A percentile compares a stretch with the other conserved stretches of the same genome.
Evolutionary conservation across 2,113 vertebrate species (phyloP).

Genomic region (Rhinichthys klamathensis): DNA sequence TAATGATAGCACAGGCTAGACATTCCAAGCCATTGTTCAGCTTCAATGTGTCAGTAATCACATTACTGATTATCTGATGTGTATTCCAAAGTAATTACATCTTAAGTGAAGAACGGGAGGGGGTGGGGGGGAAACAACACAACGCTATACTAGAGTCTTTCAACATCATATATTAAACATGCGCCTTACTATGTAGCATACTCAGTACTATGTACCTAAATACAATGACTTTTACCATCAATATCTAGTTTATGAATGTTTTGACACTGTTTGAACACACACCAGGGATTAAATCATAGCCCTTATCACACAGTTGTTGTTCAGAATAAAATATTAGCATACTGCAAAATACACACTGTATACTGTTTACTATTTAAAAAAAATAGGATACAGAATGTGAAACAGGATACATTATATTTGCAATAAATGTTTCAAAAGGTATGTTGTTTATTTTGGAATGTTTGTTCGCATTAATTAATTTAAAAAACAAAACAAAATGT

Average conservation of each 20-base stretch:
- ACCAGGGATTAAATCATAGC: not conserved
- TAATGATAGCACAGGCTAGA: not conserved
- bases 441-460: not conserved
- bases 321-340: not conserved
- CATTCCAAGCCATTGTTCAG: not conserved
- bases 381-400: not conserved
- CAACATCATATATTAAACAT: not conserved
- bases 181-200: conserved; percentile 16
- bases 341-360: not conserved
- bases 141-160: not conserved
- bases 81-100: not conserved
- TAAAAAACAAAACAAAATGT: not conserved
- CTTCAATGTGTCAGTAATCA: not conserved
- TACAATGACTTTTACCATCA: not conserved
- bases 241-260: conserved; percentile 23
- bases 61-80: not conserved
- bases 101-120: no score
- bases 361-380: not conserved
- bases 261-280: not conserved
- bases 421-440: not conserved
- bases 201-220: conserved; percentile 41
- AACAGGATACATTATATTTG: conserved; percentile 3
- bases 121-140: not conserved
- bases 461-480: not conserved
- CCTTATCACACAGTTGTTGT: not conserved